A percentile compares a stretch with the other conserved stretches of the same genome.
Conservation (phyloP, 2,113 vertebrate species). For the Equus przewalskii region DNA sequence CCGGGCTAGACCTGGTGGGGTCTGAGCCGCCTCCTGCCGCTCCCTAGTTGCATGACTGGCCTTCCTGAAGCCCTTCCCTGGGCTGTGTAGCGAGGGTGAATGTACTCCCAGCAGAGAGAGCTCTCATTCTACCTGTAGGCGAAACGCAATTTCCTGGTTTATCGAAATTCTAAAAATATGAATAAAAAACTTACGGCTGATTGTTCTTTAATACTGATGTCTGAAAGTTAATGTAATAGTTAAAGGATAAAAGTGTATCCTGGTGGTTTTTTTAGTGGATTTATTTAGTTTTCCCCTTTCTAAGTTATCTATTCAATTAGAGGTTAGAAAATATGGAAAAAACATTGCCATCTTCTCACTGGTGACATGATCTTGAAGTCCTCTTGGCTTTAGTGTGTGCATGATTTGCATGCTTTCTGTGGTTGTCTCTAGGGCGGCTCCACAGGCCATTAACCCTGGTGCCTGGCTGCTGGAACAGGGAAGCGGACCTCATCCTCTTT, state of each 20-base stretch:
- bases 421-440: accelerated
- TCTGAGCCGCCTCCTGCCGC: neutral
- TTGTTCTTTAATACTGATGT: neutral
- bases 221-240: too few relatives aligned
- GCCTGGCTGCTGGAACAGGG: neutral
- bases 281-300: neutral
- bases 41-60: accelerated
- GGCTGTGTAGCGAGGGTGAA: neutral
- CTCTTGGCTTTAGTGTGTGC: neutral
- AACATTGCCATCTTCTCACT: neutral
- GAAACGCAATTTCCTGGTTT: neutral
- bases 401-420: accelerated
- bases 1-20: accelerated
- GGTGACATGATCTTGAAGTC: neutral
- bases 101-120: neutral
- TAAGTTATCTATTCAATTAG: neutral
- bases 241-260: neutral
- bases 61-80: neutral
- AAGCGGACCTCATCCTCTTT: accelerated
- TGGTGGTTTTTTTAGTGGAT: neutral
- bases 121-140: neutral
- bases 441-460: neutral
- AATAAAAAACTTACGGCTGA: neutral
- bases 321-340: neutral
- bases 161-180: neutral